phyloP scores from a whole-genome alignment of 2,888 invertebrate species.

The Protula sp. region DNA sequence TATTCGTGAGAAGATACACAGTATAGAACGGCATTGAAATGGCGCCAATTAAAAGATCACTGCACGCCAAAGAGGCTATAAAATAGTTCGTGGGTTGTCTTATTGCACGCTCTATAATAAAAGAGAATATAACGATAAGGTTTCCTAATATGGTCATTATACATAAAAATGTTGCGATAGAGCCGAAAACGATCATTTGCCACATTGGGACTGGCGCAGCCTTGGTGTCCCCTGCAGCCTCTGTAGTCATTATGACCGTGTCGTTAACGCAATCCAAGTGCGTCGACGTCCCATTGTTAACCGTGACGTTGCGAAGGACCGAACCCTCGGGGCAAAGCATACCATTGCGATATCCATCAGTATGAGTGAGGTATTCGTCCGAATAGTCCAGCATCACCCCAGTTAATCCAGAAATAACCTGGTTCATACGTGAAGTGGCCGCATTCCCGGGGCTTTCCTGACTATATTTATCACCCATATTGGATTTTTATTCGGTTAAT shows the following conservation, averaged over 20 bases:
- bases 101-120: slow-evolving; percentile 82
- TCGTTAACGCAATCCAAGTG: slow-evolving; percentile 61
- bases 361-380: too few species aligned
- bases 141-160: slow-evolving; percentile 91
- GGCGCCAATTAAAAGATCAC: slow-evolving; percentile 90
- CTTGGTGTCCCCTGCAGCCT: too few species aligned
- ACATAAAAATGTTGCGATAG: slow-evolving; percentile 80
- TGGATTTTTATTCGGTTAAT: too few species aligned
- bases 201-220: slow-evolving; percentile 72
- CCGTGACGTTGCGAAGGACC: too few species aligned
- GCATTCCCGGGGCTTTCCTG: too few species aligned
- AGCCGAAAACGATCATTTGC: slow-evolving; percentile 83
- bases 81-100: slow-evolving; percentile 98
- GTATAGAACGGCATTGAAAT: slow-evolving; percentile 74
- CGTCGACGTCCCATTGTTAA: slow-evolving; percentile 94
- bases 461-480: too few species aligned
- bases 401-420: too few species aligned
- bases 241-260: slow-evolving; percentile 70
- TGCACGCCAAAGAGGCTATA: slow-evolving; percentile 95
- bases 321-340: too few species aligned
- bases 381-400: too few species aligned
- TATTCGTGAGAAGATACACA: slow-evolving; percentile 82
- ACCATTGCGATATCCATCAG: too few species aligned
- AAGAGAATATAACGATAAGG: slow-evolving; percentile 87
- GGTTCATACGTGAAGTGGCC: too few species aligned